A percentile compares a stretch with the other conserved stretches of the same genome.
phyloP scores from a whole-genome alignment of 2,797 vertebrate species.

The Anguilla obscura region DNA sequence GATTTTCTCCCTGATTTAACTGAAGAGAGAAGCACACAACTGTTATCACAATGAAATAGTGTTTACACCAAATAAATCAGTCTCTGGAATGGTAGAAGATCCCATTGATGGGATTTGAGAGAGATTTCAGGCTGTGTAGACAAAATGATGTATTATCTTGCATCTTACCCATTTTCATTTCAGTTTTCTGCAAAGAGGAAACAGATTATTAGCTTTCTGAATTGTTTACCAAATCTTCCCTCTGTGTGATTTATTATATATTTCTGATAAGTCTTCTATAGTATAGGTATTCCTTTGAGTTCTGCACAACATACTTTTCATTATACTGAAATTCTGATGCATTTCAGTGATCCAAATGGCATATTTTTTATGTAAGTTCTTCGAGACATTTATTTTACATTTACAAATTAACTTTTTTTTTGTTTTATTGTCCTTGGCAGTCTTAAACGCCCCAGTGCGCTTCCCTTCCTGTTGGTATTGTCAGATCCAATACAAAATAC shows the following conservation, averaged over 20 bases:
- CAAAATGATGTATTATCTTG: slow-evolving; percentile 45
- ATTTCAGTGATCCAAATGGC: neutral
- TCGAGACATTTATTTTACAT: neutral
- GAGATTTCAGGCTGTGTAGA: slow-evolving; percentile 44
- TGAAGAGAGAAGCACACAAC: neutral
- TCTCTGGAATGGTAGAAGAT: slow-evolving; percentile 47
- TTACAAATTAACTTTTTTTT: neutral
- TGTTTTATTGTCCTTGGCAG: slow-evolving; percentile 18
- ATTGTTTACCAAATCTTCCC: neutral
- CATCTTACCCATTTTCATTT: slow-evolving; percentile 2
- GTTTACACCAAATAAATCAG: slow-evolving; percentile 18
- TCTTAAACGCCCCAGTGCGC: slow-evolving; percentile 44
- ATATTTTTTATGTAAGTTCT: neutral
- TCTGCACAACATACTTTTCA: neutral
- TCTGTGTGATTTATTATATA: neutral
- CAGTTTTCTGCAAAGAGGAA: neutral
- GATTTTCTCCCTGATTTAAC: slow-evolving; percentile 31
- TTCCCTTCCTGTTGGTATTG: slow-evolving; percentile 44
- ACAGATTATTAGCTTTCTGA: neutral
- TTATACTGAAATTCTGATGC: neutral
- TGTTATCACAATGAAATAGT: slow-evolving; percentile 7
- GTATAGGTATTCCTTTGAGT: neutral
- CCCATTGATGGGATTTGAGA: slow-evolving; percentile 39
- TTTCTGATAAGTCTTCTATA: neutral
- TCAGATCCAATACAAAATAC: slow-evolving; percentile 41